Conservation (phyloP, 1,140 invertebrate genomes). For the Zaprionus africanus region DNA sequence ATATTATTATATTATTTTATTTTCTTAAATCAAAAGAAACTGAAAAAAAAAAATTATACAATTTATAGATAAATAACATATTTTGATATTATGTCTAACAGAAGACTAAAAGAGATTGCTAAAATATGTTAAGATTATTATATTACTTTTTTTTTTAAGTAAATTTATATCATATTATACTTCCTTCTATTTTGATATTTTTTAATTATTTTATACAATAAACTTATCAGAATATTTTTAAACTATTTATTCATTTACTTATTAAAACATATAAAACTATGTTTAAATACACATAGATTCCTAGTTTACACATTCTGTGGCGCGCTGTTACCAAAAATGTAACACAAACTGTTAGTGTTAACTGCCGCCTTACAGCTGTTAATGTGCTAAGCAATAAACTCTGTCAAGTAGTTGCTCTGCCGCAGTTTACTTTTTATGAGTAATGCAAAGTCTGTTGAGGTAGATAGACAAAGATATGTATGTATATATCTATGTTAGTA, state of each 20-base stretch:
- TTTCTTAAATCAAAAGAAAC: background rate
- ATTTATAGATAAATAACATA: background rate
- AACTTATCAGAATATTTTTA: too few species aligned
- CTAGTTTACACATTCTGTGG: background rate
- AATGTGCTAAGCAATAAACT: background rate
- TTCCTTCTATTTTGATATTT: too few species aligned
- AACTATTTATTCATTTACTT: too few species aligned
- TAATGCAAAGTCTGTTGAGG: constrained; percentile 5
- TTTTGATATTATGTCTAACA: too few species aligned
- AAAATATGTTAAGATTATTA: too few species aligned
- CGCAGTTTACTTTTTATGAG: constrained; percentile 19
- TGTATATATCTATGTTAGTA: background rate
- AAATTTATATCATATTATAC: too few species aligned
- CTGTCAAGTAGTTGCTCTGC: background rate
- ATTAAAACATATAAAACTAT: too few species aligned
- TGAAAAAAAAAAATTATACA: background rate
- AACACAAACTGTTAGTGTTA: background rate
- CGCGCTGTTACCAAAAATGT: background rate
- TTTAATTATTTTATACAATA: too few species aligned
- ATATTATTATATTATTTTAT: too few species aligned
- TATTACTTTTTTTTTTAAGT: too few species aligned
- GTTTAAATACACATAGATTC: background rate
- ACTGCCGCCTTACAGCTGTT: background rate
- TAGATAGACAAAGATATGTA: background rate
- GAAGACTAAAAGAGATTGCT: too few species aligned